A percentile compares a stretch with the other conserved stretches of the same genome.
These are phyloP conservation scores for Agrotis clavis DNA, from an alignment of 2,888 invertebrate species.

Conservation along the genomic window DNA sequence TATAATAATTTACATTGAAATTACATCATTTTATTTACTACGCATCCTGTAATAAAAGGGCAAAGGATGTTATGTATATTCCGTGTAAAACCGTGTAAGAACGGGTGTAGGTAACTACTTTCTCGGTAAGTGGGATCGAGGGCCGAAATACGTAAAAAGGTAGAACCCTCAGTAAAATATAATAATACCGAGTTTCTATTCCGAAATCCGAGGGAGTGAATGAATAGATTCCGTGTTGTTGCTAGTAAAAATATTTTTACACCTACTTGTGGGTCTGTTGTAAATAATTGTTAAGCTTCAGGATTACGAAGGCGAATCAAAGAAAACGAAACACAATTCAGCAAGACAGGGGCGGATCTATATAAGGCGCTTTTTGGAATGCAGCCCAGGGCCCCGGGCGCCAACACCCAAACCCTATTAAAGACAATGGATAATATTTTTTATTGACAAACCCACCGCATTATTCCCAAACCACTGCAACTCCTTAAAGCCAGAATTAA, in stretches of 20 bases:
- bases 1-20: slow-evolving; percentile 70
- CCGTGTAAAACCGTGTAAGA: slow-evolving; percentile 45
- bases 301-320: slow-evolving; percentile 32
- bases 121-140: slow-evolving; percentile 51
- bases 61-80: slow-evolving; percentile 43
- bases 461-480: too few species aligned
- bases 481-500: too few species aligned
- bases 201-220: slow-evolving; percentile 45
- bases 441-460: too few species aligned
- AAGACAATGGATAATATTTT: too few species aligned
- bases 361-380: too few species aligned
- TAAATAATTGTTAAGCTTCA: slow-evolving; percentile 31
- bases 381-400: too few species aligned
- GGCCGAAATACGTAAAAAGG: slow-evolving; percentile 56
- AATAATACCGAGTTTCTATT: slow-evolving; percentile 46
- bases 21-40: slow-evolving; percentile 66
- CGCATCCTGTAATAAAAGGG: slow-evolving; percentile 46
- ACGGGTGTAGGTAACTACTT: slow-evolving; percentile 49
- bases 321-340: slow-evolving; percentile 22
- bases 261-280: slow-evolving; percentile 2
- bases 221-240: slow-evolving; percentile 34
- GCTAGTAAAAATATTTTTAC: slow-evolving; percentile 28
- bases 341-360: not conserved
- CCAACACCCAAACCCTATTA: too few species aligned
- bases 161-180: slow-evolving; percentile 48